A percentile compares a stretch with the other conserved stretches of the same genome.
phyloP scores from a whole-genome alignment of 2,113 vertebrate genomes.

The Mesitornis unicolor region DNA sequence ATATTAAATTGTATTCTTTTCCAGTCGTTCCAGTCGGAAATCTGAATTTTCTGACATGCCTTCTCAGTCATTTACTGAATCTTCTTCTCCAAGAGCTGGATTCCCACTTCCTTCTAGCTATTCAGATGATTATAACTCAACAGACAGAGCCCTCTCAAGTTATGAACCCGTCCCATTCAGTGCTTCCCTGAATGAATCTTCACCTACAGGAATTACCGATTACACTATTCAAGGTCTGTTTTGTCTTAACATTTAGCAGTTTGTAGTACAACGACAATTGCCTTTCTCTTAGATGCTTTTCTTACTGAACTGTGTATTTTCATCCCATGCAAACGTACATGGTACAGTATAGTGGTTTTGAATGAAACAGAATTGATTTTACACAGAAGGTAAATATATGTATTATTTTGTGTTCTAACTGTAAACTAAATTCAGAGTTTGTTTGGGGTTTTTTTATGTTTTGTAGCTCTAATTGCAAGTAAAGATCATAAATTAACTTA shows the following conservation, averaged over 20 bases:
- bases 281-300: neutral
- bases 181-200: conserved; percentile 80
- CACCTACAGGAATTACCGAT: conserved; percentile 78
- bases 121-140: conserved; percentile 67
- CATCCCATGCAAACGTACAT: neutral
- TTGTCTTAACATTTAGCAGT: conserved; percentile 40
- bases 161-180: conserved; percentile 79
- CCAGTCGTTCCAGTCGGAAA: conserved; percentile 69
- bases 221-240: conserved; percentile 70
- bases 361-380: neutral
- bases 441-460: neutral
- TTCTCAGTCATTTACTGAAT: conserved; percentile 47
- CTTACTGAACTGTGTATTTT: neutral
- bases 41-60: conserved; percentile 63
- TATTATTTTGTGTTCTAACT: neutral
- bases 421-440: neutral
- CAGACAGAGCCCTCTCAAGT: conserved; percentile 51
- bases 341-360: neutral
- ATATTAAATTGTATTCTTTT: conserved; percentile 10
- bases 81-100: conserved; percentile 45
- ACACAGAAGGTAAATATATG: neutral
- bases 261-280: neutral
- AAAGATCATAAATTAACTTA: neutral
- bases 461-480: neutral
- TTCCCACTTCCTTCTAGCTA: neutral